Evolutionary conservation across 2,888 invertebrate species (phyloP).

Genomic region (Aphidoletes aphidimyza): DNA sequence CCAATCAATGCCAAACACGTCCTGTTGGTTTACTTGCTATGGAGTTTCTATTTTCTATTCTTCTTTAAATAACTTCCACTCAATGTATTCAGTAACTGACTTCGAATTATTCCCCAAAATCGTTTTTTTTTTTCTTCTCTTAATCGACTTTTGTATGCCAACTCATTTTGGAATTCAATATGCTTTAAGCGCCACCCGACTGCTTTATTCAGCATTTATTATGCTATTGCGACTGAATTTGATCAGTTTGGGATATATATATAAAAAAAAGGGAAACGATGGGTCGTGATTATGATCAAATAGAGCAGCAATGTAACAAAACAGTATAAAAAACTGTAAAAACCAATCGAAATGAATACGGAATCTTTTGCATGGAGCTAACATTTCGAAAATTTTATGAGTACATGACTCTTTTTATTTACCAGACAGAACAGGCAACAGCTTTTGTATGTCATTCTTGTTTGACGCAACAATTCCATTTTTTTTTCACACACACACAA

Average conservation of each 20-base stretch:
- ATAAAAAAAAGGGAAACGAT: constrained; percentile 15
- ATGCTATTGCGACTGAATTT: constrained; percentile 6
- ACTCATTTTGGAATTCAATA: constrained; percentile 16
- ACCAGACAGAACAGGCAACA: background rate
- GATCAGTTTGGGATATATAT: background rate
- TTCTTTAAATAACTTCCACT: background rate
- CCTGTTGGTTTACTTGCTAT: background rate
- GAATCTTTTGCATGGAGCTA: background rate
- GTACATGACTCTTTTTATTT: background rate
- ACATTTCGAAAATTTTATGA: background rate
- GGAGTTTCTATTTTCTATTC: background rate
- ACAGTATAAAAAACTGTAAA: background rate
- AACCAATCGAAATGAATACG: background rate
- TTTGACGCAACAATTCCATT: background rate
- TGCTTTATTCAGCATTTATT: background rate
- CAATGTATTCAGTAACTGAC: background rate
- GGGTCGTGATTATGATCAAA: constrained; percentile 35
- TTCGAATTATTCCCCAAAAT: background rate
- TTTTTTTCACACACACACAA: too few species aligned
- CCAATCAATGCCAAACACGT: background rate
- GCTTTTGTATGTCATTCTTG: background rate
- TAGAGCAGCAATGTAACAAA: background rate
- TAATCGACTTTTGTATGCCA: background rate
- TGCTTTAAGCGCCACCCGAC: background rate
- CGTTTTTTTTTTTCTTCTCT: background rate